phyloP scores from a whole-genome alignment of 2,113 vertebrate genomes.

The Spea multiplicata region DNA sequence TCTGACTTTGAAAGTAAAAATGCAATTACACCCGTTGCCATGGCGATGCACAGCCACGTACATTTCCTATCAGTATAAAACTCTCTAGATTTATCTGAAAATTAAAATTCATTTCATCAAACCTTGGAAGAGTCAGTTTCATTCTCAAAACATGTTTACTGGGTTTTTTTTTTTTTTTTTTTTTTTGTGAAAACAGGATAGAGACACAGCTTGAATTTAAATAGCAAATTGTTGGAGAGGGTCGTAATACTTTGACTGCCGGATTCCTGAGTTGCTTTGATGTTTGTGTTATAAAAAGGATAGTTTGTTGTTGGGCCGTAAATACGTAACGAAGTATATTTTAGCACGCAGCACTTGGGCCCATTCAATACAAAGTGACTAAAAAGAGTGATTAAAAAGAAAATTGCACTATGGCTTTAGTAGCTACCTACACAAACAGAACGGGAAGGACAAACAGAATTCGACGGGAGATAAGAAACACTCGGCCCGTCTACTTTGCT shows the following conservation, averaged over 20 bases:
- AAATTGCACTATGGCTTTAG: too few relatives aligned
- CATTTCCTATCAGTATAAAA: constrained; percentile 25
- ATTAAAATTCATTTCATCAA: constrained; percentile 36
- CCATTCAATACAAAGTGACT: too few relatives aligned
- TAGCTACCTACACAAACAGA: too few relatives aligned
- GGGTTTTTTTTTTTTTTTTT: constrained; percentile 50
- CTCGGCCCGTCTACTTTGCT: too few relatives aligned
- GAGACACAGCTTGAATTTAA: constrained; percentile 63
- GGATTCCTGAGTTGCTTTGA: constrained; percentile 58
- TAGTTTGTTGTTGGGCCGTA: too few relatives aligned
- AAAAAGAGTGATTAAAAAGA: too few relatives aligned
- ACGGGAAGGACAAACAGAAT: too few relatives aligned
- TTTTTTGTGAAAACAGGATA: constrained; percentile 55
- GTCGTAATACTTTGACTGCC: constrained; percentile 57
- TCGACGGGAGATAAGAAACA: too few relatives aligned
- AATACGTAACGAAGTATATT: too few relatives aligned
- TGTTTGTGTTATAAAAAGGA: constrained; percentile 52
- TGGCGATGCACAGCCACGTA: constrained; percentile 17
- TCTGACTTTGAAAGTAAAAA: constrained; percentile 4
- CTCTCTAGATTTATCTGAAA: constrained; percentile 23
- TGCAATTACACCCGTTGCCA: constrained; percentile 17
- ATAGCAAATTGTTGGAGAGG: constrained; percentile 57
- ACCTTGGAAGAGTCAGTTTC: constrained; percentile 6
- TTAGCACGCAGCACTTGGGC: too few relatives aligned
- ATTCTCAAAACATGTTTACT: constrained; percentile 59